Evolutionary conservation across 2,888 invertebrate species (phyloP).

Genomic region (Apotomis turbidana): DNA sequence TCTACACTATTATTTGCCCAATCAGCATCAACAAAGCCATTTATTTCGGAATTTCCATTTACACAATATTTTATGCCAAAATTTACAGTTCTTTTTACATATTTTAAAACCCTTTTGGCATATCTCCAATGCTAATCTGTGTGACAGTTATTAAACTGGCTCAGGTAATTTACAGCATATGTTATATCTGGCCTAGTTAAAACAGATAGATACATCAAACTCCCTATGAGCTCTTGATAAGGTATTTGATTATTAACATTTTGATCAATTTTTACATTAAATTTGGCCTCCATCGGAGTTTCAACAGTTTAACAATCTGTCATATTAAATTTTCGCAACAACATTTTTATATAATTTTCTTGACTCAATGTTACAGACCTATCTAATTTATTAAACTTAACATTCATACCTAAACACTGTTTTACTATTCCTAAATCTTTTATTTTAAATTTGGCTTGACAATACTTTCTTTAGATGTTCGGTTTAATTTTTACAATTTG

Average conservation of each 20-base stretch:
- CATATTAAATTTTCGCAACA: background rate
- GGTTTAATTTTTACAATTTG: background rate
- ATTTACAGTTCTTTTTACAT: background rate
- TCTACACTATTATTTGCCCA: slow-evolving; percentile 26
- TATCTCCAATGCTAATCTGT: slow-evolving; percentile 41
- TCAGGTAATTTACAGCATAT: too few species aligned
- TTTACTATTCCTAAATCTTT: slow-evolving; percentile 15
- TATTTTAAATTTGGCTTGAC: slow-evolving; percentile 7
- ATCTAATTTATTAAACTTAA: background rate
- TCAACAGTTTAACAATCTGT: slow-evolving; percentile 1
- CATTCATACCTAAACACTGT: background rate
- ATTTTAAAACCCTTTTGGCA: background rate
- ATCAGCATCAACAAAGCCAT: slow-evolving; percentile 37
- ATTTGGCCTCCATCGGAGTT: slow-evolving; percentile 6
- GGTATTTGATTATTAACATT: slow-evolving; percentile 28
- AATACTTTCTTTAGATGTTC: background rate
- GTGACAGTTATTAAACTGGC: slow-evolving; percentile 44
- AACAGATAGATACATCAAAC: slow-evolving; percentile 43
- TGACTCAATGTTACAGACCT: too few species aligned
- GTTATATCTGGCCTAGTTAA: too few species aligned
- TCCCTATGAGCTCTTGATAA: slow-evolving; percentile 43
- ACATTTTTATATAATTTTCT: too few species aligned
- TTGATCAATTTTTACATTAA: background rate
- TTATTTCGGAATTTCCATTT: slow-evolving; percentile 20
- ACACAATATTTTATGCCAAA: background rate